Evolutionary conservation across 1,140 invertebrate species (phyloP).

Genomic region (Rhopalosiphum maidis): DNA sequence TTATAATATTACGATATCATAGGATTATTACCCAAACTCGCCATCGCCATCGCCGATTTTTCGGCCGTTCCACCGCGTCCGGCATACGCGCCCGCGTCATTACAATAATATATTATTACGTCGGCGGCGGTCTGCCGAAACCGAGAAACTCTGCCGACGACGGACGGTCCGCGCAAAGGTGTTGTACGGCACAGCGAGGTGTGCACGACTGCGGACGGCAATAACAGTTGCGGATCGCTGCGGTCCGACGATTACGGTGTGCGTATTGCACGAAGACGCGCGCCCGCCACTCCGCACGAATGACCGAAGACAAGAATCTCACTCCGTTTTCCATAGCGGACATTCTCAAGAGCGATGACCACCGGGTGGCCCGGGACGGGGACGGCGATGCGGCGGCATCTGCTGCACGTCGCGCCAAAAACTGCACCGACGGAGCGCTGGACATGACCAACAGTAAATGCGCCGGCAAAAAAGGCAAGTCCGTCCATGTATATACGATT

Average conservation of each 20-base stretch:
- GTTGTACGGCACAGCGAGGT: no score
- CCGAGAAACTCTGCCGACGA: no score
- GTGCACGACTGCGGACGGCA: no score
- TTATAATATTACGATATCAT: no score
- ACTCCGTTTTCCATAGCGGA: slow-evolving; percentile 56
- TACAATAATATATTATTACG: no score
- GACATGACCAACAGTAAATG: slow-evolving; percentile 37
- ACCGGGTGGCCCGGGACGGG: not conserved
- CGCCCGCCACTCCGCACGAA: not conserved
- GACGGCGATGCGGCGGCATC: not conserved
- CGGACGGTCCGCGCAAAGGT: no score
- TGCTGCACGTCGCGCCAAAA: not conserved
- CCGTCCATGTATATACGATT: not conserved
- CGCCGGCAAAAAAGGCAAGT: slow-evolving; percentile 24
- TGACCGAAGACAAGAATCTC: slow-evolving; percentile 52
- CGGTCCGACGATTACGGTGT: not conserved
- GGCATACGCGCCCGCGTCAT: no score
- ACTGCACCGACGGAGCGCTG: not conserved
- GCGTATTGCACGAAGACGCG: not conserved
- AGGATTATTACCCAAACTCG: no score
- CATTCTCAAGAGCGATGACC: slow-evolving; percentile 33
- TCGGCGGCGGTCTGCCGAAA: no score
- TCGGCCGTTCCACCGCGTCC: no score
- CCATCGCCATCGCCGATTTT: no score
- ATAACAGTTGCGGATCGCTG: no score